Base-by-base conservation (phyloP, 2,888 invertebrate species). In the Pasiphila rectangulata region DNA sequence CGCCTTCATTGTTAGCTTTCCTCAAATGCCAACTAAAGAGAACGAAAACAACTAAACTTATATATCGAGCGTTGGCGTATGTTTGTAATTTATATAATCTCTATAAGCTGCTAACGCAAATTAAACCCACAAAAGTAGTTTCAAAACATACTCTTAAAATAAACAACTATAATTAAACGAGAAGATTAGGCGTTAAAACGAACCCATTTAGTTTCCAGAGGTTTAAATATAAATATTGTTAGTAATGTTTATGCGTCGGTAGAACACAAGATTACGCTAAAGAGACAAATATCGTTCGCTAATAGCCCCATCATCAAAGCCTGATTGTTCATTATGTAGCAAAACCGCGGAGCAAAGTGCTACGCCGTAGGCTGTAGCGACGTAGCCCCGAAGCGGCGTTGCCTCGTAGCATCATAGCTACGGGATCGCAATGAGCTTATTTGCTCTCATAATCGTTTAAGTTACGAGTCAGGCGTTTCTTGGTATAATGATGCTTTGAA, bases 261-360 rank as follows among this genome's bases (percentile, higher is more conserved):
- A 47, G 27, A 56, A 51, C 55, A 36, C 46, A 45, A 51, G 47
- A 51, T 50, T 53, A 51, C 51, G 48, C 34, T 48, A 52, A 52
- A 56, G 51, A 54, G 48, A 51, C 50, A 56, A 56, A 59, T 56
- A 56, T 56, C 52, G 59, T 52, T 51, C 51, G 36, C 40, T 56
- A 59, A 59, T 47, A 51, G 56, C 51, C 51, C 55, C 49, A 56
- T 55, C 53, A 54, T 51, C 47, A 56, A 49, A 57, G 49, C 49
- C 47, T 56, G 55, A 58, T 56, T 56, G 55, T 57, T 53, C 51
- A 56, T 59, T 61, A 58, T 44, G 56, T 42, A 54, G 53, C 59
- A 52, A 54, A 57, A 50, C 61, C 54, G 56, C 54, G 55, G 41
- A 51, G 47, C 54, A 49, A 46, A 54, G 61, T 53, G 53, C 55